Conservation (phyloP, 2,797 vertebrate species). For the Helicolenus hilgendorfi region DNA sequence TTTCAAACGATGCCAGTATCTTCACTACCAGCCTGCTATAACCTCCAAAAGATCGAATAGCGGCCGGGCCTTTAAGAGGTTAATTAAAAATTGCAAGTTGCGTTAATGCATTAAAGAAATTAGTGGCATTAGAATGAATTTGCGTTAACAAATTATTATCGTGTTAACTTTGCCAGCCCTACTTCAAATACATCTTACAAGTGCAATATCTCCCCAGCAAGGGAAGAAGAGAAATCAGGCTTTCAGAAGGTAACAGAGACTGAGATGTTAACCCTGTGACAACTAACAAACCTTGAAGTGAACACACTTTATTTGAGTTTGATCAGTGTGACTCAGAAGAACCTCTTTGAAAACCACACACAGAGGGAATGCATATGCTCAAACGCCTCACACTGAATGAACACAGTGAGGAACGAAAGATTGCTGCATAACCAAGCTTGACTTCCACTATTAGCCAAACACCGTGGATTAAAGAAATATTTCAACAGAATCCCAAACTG, state of each 20-base stretch:
- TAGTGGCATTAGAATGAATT: too few species aligned
- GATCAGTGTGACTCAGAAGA: conserved; percentile 32
- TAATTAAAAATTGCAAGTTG: too few species aligned
- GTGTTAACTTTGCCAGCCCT: too few species aligned
- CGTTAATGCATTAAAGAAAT: too few species aligned
- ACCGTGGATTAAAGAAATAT: conserved; percentile 16
- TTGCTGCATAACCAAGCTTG: neutral
- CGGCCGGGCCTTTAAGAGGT: too few species aligned
- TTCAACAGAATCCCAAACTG: neutral
- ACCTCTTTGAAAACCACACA: neutral
- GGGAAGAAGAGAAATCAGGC: neutral
- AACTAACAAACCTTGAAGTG: conserved; percentile 19
- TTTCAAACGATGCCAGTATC: too few species aligned
- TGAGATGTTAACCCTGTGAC: neutral
- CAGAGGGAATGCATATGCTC: neutral
- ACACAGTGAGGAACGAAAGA: neutral
- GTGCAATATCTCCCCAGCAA: neutral
- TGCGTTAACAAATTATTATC: too few species aligned
- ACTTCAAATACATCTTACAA: neutral
- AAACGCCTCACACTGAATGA: neutral
- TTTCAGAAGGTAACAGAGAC: neutral
- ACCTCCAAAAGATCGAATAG: too few species aligned
- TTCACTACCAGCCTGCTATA: too few species aligned
- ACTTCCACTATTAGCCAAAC: neutral
- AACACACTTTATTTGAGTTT: conserved; percentile 19